Base-by-base conservation (phyloP, 2,113 vertebrate species). In the Chlamydotis undulata region DNA sequence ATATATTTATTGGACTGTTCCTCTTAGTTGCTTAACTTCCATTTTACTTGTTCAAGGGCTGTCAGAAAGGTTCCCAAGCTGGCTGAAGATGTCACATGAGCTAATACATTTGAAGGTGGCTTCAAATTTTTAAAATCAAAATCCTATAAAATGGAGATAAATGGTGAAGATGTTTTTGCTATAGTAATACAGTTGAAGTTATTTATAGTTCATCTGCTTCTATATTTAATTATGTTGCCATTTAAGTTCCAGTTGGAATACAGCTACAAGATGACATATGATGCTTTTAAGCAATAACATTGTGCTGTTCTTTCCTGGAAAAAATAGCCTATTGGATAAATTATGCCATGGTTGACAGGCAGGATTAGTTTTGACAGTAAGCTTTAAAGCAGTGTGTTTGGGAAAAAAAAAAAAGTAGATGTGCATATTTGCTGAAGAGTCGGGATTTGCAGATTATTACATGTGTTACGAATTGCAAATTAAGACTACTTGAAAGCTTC, bases 301-400 rank as follows among this genome's bases (percentile, higher is more conserved):
- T 45, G 49, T 82, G 49, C 61, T 91, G 14, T 77, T 91, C 50
- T 79, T 82, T 86, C 43, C 39, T 90, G 77, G 60, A 93, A 92
- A 56, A 86, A 70, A 7, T 49, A 59, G 59, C 28, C 2, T 74
- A 61, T 69, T 1, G 5, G 47, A 71, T 83, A 91, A 89, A 85
- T 64, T 61, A 69, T 56, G 50, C 49, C 77, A 56, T 53, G 77
- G 83, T 26, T 64, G 83, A 83, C 57, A 93, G 64, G 26, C 53
- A 76, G 75, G 86, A 94, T 92, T 90, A 81, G 75, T 96, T 90
- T 78, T 86, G 83, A 89, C 76, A 87, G 63, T 94, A 78, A 94
- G 77, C 75, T 94, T 75, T 93, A 84, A 86, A 75, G 59, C 73
- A 39, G 3, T 69, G 49, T 70, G 7, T 5, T 83, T 90, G 76